Evolutionary conservation across 2,888 invertebrate species (phyloP), one percentile per base, ranked within the genome.

Genomic region (Agrochola litura): DNA sequence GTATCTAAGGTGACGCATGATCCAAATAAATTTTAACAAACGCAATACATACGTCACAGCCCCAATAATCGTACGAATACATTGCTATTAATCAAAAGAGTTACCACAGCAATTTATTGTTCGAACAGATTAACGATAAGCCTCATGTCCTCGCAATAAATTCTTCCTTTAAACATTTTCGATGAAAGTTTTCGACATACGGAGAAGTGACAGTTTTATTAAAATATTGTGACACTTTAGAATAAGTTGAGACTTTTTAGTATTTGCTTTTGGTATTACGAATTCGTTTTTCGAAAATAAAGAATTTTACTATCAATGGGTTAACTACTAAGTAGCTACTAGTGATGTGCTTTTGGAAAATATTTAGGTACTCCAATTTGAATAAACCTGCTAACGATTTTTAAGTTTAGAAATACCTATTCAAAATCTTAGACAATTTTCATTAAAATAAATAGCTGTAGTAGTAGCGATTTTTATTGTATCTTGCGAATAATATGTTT

Each of bases 31-130:
- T 71, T 70, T 78, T 63, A 83, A 30, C 64, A 56, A 66, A 60
- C 56, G 68, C 65, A 63, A 86, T 63, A 63, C 85, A 90, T 91
- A 91, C 91, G 90, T 92, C 91, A 91, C 77, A 56, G 66, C 76
- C 82, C 86, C 90, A 91, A 92, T 91, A 92, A 91, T 91, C 84
- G 89, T 85, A 86, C 82, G 88, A 89, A 91, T 90, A 88, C 88
- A 75, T 76, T 73, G 84, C 92, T 83, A 94, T 95, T 93, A 93
- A 94, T 94, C 94, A 93, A 90, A 91, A 75, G 91, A 91, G 90
- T 92, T 93, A 84, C 82, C 89, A 83, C 89, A 88, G 88, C 89
- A 89, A 92, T 94, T 93, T 93, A 92, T 93, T 92, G 91, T 90
- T 83, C 88, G 86, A 86, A 91, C 91, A 92, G 92, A 93, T 92